phyloP scores from a whole-genome alignment of 2,888 invertebrate species.

The Mythimna loreyi region DNA sequence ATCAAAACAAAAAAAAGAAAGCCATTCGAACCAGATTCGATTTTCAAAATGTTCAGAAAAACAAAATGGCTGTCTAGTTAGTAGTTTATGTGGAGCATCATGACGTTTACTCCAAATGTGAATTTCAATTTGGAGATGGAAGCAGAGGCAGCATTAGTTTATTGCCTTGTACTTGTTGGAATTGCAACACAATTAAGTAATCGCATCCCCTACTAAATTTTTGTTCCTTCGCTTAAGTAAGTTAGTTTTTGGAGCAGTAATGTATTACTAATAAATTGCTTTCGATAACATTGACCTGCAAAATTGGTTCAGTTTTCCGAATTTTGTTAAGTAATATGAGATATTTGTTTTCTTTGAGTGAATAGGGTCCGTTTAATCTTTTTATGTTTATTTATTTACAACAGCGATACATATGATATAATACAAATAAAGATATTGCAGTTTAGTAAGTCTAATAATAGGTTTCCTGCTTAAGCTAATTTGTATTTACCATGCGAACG shows the following conservation, averaged over 20 bases:
- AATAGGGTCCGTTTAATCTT: not conserved
- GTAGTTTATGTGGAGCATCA: slow-evolving; percentile 49
- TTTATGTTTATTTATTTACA: too few species aligned
- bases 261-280: slow-evolving; percentile 48
- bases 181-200: slow-evolving; percentile 66
- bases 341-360: not conserved
- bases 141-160: slow-evolving; percentile 65
- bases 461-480: too few species aligned
- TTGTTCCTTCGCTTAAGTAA: slow-evolving; percentile 50
- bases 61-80: slow-evolving; percentile 37
- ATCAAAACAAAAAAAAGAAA: slow-evolving; percentile 7
- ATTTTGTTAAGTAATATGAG: slow-evolving; percentile 6
- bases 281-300: slow-evolving; percentile 44
- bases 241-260: slow-evolving; percentile 44
- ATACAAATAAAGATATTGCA: too few species aligned
- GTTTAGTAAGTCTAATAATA: too few species aligned
- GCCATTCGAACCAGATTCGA: slow-evolving; percentile 11
- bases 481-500: too few species aligned
- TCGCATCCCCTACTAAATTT: slow-evolving; percentile 52
- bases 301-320: slow-evolving; percentile 16
- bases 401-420: too few species aligned
- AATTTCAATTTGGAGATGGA: slow-evolving; percentile 71
- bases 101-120: slow-evolving; percentile 66
- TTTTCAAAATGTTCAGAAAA: slow-evolving; percentile 26
- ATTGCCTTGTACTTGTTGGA: slow-evolving; percentile 65